Conservation (phyloP, 2,888 invertebrate genomes). For the Atrina japonica region DNA sequence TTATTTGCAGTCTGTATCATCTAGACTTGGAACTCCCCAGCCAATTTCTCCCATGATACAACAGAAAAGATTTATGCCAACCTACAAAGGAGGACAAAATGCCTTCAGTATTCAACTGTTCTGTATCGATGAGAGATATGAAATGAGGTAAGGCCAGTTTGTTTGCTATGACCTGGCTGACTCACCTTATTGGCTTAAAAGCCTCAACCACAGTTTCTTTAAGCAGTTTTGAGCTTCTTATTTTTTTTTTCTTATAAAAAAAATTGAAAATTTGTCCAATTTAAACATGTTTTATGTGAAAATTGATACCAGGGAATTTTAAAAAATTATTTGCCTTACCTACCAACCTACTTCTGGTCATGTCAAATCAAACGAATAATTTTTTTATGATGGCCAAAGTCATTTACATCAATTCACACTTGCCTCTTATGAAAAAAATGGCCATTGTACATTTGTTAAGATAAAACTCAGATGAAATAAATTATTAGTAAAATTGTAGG, state of each 20-base stretch:
- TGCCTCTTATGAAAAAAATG: too few relatives aligned
- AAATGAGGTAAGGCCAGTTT: slow-evolving; percentile 77
- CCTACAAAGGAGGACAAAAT: slow-evolving; percentile 73
- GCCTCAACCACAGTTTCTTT: neutral
- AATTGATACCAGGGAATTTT: too few relatives aligned
- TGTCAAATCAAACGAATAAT: too few relatives aligned
- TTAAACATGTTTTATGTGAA: too few relatives aligned
- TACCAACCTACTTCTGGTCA: too few relatives aligned
- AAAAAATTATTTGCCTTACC: too few relatives aligned
- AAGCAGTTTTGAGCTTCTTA: neutral
- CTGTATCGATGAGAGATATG: slow-evolving; percentile 80
- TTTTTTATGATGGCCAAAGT: too few relatives aligned
- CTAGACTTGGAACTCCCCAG: slow-evolving; percentile 46
- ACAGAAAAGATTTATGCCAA: slow-evolving; percentile 73
- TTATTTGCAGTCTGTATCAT: slow-evolving; percentile 29
- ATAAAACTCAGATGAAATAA: too few relatives aligned
- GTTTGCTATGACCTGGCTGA: too few relatives aligned
- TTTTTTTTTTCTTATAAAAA: neutral
- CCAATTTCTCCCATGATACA: slow-evolving; percentile 46
- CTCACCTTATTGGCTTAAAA: neutral
- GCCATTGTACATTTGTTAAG: too few relatives aligned
- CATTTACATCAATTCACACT: too few relatives aligned
- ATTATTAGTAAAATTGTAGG: too few relatives aligned
- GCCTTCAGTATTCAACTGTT: slow-evolving; percentile 80
- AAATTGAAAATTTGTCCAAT: neutral